Conservation (phyloP, 2,888 invertebrate genomes). For the Melanargia galathea region DNA sequence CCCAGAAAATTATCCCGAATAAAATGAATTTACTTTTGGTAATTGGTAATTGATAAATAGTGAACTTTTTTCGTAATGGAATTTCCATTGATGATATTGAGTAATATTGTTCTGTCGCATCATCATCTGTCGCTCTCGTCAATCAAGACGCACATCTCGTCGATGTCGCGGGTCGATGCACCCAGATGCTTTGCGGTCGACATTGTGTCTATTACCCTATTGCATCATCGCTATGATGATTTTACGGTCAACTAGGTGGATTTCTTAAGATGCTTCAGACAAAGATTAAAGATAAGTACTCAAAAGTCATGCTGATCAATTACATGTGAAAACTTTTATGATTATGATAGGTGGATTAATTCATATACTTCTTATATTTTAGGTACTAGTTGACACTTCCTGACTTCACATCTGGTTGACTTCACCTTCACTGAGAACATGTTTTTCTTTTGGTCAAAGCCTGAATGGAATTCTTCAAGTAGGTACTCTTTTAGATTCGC, state of each 20-base stretch:
- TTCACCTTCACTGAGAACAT: no score
- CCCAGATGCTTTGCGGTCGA: constrained; percentile 44
- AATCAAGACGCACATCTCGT: constrained; percentile 40
- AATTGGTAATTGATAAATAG: not conserved
- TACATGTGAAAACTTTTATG: not conserved
- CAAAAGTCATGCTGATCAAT: not conserved
- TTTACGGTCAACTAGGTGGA: not conserved
- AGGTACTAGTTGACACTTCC: no score
- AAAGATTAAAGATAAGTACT: not conserved
- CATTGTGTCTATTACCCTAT: constrained; percentile 55
- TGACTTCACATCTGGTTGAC: no score
- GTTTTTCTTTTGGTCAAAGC: no score
- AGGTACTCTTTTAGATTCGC: no score
- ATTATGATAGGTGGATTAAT: no score
- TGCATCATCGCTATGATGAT: constrained; percentile 11
- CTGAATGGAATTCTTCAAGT: no score
- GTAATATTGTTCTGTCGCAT: constrained; percentile 20
- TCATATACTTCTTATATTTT: no score
- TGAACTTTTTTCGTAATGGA: constrained; percentile 23
- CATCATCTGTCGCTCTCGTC: constrained; percentile 36
- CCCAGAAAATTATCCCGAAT: no score
- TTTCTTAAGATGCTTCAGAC: not conserved
- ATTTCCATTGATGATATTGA: constrained; percentile 25
- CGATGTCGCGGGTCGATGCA: constrained; percentile 54
- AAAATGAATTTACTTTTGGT: no score